Percentiles rank a stretch among this genome's conserved stretches.
Conservation (phyloP, 2,113 vertebrate genomes). For the Lipophrys pholis region DNA sequence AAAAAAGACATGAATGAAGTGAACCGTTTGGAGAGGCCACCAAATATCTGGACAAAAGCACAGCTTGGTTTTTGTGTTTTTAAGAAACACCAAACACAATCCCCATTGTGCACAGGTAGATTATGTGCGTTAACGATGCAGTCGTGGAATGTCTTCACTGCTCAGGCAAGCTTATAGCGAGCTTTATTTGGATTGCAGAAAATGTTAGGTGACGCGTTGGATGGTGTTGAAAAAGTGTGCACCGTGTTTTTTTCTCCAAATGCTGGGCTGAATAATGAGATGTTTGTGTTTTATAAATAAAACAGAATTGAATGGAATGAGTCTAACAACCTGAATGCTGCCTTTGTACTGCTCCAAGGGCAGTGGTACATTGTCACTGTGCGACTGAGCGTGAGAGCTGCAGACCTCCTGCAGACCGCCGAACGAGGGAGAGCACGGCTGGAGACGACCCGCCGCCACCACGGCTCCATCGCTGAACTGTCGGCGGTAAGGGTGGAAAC, state of each 20-base stretch:
- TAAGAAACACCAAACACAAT: too few species aligned
- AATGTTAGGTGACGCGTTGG: background rate
- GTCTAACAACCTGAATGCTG: slow-evolving; percentile 47
- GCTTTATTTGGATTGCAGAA: background rate
- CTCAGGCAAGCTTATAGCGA: background rate
- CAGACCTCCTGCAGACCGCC: slow-evolving; percentile 74
- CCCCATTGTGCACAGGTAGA: too few species aligned
- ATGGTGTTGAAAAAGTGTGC: background rate
- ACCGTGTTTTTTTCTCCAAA: background rate
- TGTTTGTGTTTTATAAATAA: too few species aligned
- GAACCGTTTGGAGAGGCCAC: background rate
- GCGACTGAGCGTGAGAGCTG: slow-evolving; percentile 62
- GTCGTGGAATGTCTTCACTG: too few species aligned
- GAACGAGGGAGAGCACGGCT: slow-evolving; percentile 77
- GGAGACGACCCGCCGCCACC: slow-evolving; percentile 51
- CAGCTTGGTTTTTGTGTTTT: background rate
- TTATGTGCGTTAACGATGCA: too few species aligned
- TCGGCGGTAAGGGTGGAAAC: slow-evolving; percentile 89
- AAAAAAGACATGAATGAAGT: background rate
- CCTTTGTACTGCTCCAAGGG: slow-evolving; percentile 64
- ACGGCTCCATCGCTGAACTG: slow-evolving; percentile 84
- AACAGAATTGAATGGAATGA: too few species aligned
- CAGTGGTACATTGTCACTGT: slow-evolving; percentile 25
- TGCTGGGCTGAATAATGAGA: too few species aligned
- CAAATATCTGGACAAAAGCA: background rate